These are phyloP conservation scores for Philopedon plagiatum DNA, from an alignment of 2,888 invertebrate species.

Conservation along the genomic window DNA sequence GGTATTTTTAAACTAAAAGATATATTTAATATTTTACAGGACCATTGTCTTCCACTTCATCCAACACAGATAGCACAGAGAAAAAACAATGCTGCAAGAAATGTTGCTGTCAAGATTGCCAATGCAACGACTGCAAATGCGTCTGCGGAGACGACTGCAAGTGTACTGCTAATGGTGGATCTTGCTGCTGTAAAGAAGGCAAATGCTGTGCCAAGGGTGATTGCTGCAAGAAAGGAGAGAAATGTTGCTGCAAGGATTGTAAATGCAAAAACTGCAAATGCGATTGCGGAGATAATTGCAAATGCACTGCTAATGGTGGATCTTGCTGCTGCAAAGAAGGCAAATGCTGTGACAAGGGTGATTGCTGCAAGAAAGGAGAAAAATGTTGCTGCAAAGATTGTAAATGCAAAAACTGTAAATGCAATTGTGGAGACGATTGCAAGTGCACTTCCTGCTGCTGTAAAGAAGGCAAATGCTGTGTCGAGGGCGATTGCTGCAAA, in stretches of 20 bases:
- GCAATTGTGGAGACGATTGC: background rate
- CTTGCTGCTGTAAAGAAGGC: background rate
- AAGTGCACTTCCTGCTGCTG: no score
- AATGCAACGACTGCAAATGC: constrained; percentile 16
- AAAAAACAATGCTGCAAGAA: background rate
- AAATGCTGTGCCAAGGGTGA: constrained; percentile 3
- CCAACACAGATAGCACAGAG: no score
- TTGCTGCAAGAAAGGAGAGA: background rate
- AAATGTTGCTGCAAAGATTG: constrained; percentile 18
- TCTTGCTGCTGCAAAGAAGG: background rate
- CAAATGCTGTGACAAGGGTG: background rate
- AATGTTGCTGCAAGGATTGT: constrained; percentile 3
- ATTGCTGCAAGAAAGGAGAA: background rate
- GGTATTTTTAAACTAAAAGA: no score
- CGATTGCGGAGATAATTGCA: no score
- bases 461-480: constrained; percentile 16
- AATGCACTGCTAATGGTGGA: background rate
- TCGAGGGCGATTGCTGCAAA: background rate
- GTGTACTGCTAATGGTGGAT: constrained; percentile 2
- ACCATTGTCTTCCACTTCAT: no score
- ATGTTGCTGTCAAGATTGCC: constrained; percentile 5
- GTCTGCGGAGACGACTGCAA: constrained; percentile 5
- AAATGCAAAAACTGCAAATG: constrained; percentile 9
- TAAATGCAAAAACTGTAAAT: constrained; percentile 15
- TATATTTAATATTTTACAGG: no score